Percentiles rank a stretch among this genome's conserved stretches.
phyloP scores from a whole-genome alignment of 2,113 vertebrate genomes.

The Atherinomorus stipes region DNA sequence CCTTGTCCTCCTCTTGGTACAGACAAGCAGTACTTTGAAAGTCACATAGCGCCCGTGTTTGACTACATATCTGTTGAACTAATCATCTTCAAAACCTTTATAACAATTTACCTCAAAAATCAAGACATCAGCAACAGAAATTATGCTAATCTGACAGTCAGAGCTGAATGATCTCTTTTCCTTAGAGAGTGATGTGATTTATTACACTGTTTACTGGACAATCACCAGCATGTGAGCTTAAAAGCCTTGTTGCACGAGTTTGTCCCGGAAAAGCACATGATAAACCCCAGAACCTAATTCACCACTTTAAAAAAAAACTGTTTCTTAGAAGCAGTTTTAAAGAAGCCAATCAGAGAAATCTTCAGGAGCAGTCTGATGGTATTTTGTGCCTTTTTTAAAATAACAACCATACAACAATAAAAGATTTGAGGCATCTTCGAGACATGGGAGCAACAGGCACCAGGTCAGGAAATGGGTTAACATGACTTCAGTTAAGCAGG shows the following conservation, averaged over 20 bases:
- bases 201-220: not conserved
- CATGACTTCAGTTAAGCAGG: no score
- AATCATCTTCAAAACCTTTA: not conserved
- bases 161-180: not conserved
- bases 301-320: not conserved
- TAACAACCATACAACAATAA: no score
- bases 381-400: no score
- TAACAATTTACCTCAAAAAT: not conserved
- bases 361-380: no score
- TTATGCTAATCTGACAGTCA: not conserved
- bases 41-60: not conserved
- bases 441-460: no score
- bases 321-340: not conserved
- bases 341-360: no score
- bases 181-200: no score
- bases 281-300: slow-evolving; percentile 1
- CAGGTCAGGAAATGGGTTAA: no score
- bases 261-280: not conserved
- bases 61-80: not conserved
- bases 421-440: no score
- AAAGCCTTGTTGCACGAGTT: not conserved
- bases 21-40: not conserved
- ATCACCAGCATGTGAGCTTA: slow-evolving; percentile 20
- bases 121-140: not conserved
- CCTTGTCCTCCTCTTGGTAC: slow-evolving; percentile 9